Conservation (phyloP, 30 jellyfish, hydroid and myxozoan genomes). For the Morbakka virulenta region DNA sequence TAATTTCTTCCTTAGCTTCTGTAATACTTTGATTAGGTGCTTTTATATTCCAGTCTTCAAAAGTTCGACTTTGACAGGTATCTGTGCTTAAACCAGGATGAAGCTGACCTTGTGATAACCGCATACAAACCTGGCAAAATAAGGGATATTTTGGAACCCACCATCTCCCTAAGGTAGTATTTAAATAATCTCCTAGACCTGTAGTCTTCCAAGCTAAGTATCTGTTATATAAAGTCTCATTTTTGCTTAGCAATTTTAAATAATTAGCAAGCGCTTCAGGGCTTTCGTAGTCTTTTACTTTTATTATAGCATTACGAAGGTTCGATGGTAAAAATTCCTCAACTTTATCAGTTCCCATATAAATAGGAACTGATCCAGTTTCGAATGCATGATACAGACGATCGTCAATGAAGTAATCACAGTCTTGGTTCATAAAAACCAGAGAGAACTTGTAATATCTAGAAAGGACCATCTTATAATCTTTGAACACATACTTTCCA, state of each 20-base stretch:
- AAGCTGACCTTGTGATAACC: slow-evolving; percentile 86
- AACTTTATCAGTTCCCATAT: slow-evolving; percentile 92
- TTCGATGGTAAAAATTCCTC: slow-evolving; percentile 93
- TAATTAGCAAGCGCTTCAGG: slow-evolving; percentile 90
- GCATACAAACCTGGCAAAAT: slow-evolving; percentile 97
- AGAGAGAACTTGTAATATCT: slow-evolving; percentile 92
- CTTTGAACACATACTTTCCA: slow-evolving; percentile 96
- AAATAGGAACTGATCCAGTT: slow-evolving; percentile 94
- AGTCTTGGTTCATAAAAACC: slow-evolving; percentile 97
- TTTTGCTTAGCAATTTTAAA: slow-evolving; percentile 62
- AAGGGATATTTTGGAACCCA: slow-evolving; percentile 93
- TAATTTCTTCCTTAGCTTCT: neutral
- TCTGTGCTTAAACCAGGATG: slow-evolving; percentile 90
- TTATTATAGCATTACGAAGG: slow-evolving; percentile 63
- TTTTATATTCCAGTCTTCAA: slow-evolving; percentile 78
- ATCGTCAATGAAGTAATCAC: slow-evolving; percentile 94
- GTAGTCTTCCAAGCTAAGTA: slow-evolving; percentile 82
- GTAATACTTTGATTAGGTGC: slow-evolving; percentile 35
- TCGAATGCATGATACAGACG: slow-evolving; percentile 95
- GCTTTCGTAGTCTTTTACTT: slow-evolving; percentile 69
- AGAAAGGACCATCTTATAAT: slow-evolving; percentile 89
- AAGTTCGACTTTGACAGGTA: slow-evolving; percentile 80
- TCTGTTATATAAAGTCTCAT: slow-evolving; percentile 85
- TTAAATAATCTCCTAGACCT: slow-evolving; percentile 86
- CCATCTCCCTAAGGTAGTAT: slow-evolving; percentile 95